Evolutionary conservation across 2,797 vertebrate genomes (phyloP), one percentile per base, ranked within the genome.

Genomic region (Pseudomugil gertrudae): DNA sequence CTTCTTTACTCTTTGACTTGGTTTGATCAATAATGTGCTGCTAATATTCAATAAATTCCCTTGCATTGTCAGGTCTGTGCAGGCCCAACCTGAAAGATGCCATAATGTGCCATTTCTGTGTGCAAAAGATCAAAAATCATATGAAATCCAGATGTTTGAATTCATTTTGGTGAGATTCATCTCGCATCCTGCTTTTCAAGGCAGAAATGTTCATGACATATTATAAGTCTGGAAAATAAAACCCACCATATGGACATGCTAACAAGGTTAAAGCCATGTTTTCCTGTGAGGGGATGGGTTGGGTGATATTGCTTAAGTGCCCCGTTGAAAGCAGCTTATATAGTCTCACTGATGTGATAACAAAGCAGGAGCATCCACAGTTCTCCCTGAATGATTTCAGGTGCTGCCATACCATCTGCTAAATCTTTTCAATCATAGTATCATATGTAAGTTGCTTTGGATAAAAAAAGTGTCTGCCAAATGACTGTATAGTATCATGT

Each of bases 351-450:
- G 3, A 47, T 8, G 9, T 47, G 43, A 21, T 19, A 7, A 47
- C 43, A 47, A 19, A 21, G 43, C 9, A 32, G 51, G 10, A 47
- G 15, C 19, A 67, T 59, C 54, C 72, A 62, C 5, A 64, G 51
- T 36, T 66, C 13, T 72, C 47, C 60, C 19, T 45, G 64, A 43
- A 79, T 76, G 66, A 69, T 60, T 55, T 21, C 54, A 69, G 69
- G 36, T 74, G 68, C 64, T 81, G 74, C 74, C 64, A 74, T 19
- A 27, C 24, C 63, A 52, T 68, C 68, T 77, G 63, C 59, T 58
- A 67, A 60, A 68, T 51, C 55, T 60, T 75, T 65, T 73, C 80
- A 79, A 17, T 84, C 64, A 64, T 54, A 51, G 59, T 70, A 56
- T 73, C 71, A 73, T 56, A n/a, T n/a, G n/a, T n/a, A n/a, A n/a